Evolutionary conservation across 2,797 vertebrate species (phyloP), one percentile per base, ranked within the genome.

Genomic region (Neosilurus hyrtlii): DNA sequence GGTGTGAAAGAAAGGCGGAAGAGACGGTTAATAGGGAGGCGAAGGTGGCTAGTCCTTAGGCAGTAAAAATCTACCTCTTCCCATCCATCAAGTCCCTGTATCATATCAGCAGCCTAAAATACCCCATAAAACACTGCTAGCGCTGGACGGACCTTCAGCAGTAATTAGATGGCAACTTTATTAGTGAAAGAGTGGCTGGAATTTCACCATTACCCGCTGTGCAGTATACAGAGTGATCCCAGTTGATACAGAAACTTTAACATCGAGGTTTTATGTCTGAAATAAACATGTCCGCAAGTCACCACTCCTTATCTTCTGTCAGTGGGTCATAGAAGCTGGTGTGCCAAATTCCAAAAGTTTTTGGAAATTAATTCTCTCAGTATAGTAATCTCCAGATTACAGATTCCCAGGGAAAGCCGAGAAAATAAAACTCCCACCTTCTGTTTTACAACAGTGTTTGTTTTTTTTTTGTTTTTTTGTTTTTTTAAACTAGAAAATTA

Each of bases 141-240:
- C 91, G 91, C 92, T 89, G 89, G 87, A 87, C 83, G 86, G 89
- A 87, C 91, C 92, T 93, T 93, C 89, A 86, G 77, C 77, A 66
- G 90, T 92, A 93, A 92, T 95, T 94, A 95, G 89, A 93, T 88
- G 86, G 89, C 88, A 87, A 90, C 87, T 93, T 93, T 90, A 92
- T 94, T 93, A 92, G 89, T 87, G 83, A 88, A 86, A 85, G 81
- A 91, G 91, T 88, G 90, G 91, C 87, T 83, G 89, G 86, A 92
- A 91, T 91, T 90, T 91, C 86, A 88, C 89, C 90, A 89, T 93
- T 92, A 74, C 73, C 49, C 24, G 20, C 59, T 11, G 18, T 3
- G 43, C 74, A 49, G 77, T 70, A 79, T 71, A 63, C 75, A 82
- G 82, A 35, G 56, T 57, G 59, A 66, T 67, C 62, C 73, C 54